Conservation (phyloP, 2,888 invertebrate genomes). For the Calephelis perditalis region DNA sequence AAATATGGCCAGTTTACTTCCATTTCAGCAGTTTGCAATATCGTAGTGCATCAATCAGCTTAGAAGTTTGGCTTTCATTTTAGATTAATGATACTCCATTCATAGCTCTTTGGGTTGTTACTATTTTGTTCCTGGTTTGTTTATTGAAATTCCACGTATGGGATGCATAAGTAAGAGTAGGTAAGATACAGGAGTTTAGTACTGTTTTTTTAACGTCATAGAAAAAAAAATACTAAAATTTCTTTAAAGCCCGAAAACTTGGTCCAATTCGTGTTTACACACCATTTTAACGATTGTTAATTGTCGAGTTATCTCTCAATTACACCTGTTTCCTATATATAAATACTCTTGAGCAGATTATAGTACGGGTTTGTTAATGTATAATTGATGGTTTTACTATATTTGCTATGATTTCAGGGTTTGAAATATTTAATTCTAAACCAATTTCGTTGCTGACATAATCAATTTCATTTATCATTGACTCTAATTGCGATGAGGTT, state of each 20-base stretch:
- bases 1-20: not conserved
- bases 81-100: not conserved
- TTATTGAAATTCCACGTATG: slow-evolving; percentile 13
- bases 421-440: slow-evolving; percentile 1
- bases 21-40: slow-evolving; percentile 8
- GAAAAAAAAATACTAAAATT: no score
- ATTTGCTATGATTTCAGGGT: slow-evolving; percentile 19
- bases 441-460: slow-evolving; percentile 7
- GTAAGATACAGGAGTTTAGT: no score
- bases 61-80: no score
- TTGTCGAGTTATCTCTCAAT: no score
- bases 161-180: not conserved
- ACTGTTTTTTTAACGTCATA: no score
- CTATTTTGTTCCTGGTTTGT: slow-evolving; percentile 9
- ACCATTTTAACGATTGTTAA: no score
- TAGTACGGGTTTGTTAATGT: slow-evolving; percentile 6
- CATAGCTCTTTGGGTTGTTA: slow-evolving; percentile 20
- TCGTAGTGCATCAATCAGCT: not conserved
- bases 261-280: no score
- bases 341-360: not conserved
- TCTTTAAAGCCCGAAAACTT: no score
- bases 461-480: slow-evolving; percentile 12
- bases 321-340: not conserved
- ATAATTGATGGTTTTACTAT: not conserved
- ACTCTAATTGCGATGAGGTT: slow-evolving; percentile 9